Conservation (phyloP, 2,797 vertebrate genomes). For the Microcaecilia unicolor region DNA sequence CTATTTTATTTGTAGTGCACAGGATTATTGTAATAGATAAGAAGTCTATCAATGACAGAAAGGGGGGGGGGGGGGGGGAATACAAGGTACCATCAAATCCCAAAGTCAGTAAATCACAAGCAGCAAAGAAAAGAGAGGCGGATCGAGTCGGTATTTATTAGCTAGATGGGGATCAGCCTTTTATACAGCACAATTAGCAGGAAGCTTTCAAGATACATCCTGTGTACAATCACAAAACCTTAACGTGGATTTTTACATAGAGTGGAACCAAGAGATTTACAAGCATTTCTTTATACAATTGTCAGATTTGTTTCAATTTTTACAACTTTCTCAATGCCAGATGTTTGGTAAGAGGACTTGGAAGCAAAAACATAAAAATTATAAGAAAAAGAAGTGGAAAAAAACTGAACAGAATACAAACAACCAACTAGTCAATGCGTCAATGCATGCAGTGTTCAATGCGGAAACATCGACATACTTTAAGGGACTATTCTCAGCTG, state of each 20-base stretch:
- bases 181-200: slow-evolving; percentile 95
- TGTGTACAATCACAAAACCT: slow-evolving; percentile 96
- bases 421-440: slow-evolving; percentile 80
- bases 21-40: no score
- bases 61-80: no score
- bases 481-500: slow-evolving; percentile 53
- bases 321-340: slow-evolving; percentile 63
- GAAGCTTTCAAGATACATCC: slow-evolving; percentile 87
- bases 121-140: no score
- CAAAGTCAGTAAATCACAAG: no score
- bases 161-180: slow-evolving; percentile 79
- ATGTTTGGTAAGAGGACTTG: slow-evolving; percentile 65
- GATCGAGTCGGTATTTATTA: slow-evolving; percentile 89
- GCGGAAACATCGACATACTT: slow-evolving; percentile 81
- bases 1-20: no score
- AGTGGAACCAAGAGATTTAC: slow-evolving; percentile 92
- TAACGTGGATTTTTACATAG: slow-evolving; percentile 87
- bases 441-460: slow-evolving; percentile 92
- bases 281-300: slow-evolving; percentile 85
- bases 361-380: slow-evolving; percentile 55
- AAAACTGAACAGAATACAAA: slow-evolving; percentile 52
- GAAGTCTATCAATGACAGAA: no score
- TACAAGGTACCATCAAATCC: no score
- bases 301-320: slow-evolving; percentile 69
- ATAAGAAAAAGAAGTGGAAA: slow-evolving; percentile 17